Base-by-base conservation (phyloP, 2,113 vertebrate genomes). In the Odocoileus hemionus region DNA sequence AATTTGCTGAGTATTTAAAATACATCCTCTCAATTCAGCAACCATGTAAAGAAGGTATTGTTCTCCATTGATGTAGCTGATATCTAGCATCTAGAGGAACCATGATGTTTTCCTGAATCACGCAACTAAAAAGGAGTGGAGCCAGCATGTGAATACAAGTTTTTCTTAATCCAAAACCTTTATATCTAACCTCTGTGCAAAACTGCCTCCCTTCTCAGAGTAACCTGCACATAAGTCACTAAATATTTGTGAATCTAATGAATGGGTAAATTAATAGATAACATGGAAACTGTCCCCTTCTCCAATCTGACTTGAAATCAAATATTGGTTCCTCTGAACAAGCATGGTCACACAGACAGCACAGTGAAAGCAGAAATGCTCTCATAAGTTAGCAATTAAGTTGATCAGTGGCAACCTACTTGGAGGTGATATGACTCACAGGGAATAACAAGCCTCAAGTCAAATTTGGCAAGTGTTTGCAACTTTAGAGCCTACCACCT, bases 1-100 rank as follows among this genome's bases (percentile, higher is more conserved):
- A 83, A 25, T 60, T 95, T 83, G 10, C 43, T 89, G 33, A 96
- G 79, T 95, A 91, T 67, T 94, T 45, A 45, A 96, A 97, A 85
- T 58, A 30, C 0, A 39, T 26, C 1, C 86, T 95, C n/a, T 96
- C 85, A 90, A 36, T 85, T 87, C 58, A 84, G 28, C 47, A 54
- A 70, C 19, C 21, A 28, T 21, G 3, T 87, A 61, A 96, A 89
- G 14, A 16, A 76, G 43, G 39, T 43, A 87, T 61, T 52, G 76
- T 47, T 4, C 14, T 96, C 33, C 47, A 13, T 6, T 36, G 39
- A 86, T 23, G 7, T 39, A 43, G n/a, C 33, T 39, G 90, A 90
- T 80, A 86, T 58, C 55, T 90, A 76, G 28, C 21, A 92, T 74
- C 39, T 58, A 84, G 21, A 89, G 6, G 61, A 19, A 93, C 33